These are phyloP conservation scores for Pica pica DNA, from an alignment of 2,113 vertebrate species.

Conservation along the genomic window DNA sequence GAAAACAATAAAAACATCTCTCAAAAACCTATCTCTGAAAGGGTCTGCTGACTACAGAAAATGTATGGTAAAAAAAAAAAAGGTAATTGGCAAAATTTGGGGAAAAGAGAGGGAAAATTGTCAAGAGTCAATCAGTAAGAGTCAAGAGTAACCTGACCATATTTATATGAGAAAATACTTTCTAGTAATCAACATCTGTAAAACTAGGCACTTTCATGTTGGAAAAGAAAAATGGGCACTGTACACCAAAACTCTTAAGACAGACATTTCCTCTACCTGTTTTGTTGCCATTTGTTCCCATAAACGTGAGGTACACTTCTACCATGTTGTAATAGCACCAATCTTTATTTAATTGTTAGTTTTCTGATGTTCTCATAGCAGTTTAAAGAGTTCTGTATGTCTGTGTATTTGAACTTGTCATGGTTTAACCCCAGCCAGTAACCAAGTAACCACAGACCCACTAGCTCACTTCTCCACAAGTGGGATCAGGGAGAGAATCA, in stretches of 20 bases:
- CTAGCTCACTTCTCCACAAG: neutral
- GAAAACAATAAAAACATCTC: neutral
- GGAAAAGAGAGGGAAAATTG: neutral
- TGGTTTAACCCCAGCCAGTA: neutral
- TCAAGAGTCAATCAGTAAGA: neutral
- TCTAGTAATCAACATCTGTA: neutral
- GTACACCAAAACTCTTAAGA: neutral
- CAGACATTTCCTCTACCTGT: neutral
- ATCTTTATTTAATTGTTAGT: neutral
- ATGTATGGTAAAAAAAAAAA: accelerated
- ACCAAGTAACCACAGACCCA: neutral
- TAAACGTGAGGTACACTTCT: neutral
- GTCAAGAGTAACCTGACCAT: neutral
- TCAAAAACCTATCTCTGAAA: neutral
- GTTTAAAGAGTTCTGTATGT: neutral
- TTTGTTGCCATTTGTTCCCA: neutral
- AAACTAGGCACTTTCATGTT: neutral
- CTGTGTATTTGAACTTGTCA: neutral
- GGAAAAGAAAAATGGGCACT: neutral
- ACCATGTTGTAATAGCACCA: neutral
- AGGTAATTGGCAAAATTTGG: neutral
- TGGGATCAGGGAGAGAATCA: neutral
- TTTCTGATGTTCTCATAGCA: neutral
- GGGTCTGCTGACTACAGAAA: neutral
- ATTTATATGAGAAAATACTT: neutral